Percentiles rank a stretch among this genome's conserved stretches.
Conservation (phyloP, 2,888 invertebrate genomes). For the Agapetus fuscipes region DNA sequence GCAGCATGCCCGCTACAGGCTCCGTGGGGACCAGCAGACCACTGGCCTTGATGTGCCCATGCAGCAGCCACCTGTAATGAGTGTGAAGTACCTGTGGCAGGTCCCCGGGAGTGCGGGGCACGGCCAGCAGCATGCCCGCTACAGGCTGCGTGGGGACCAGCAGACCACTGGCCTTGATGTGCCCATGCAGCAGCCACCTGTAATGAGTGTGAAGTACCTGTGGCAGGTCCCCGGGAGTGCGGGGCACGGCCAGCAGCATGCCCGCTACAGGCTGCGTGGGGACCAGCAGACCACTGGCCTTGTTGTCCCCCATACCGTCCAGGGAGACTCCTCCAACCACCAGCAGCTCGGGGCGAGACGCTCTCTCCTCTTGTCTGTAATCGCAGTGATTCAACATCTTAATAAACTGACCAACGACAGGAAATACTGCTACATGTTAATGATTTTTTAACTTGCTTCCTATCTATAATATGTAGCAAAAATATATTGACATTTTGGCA, state of each 20-base stretch:
- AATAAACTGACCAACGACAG: too few species aligned
- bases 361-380: constrained; percentile 15
- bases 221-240: constrained; percentile 46
- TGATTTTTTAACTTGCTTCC: too few species aligned
- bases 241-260: constrained; percentile 38
- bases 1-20: constrained; percentile 22
- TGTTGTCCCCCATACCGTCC: constrained; percentile 1
- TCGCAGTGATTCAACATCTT: constrained; percentile 1
- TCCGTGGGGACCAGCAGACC: constrained; percentile 12
- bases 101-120: constrained; percentile 48
- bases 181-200: too few species aligned
- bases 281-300: constrained; percentile 5
- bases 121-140: constrained; percentile 30
- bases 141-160: constrained; percentile 12
- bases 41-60: background rate
- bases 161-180: constrained; percentile 2
- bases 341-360: constrained; percentile 13
- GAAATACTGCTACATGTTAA: too few species aligned
- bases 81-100: constrained; percentile 43
- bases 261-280: constrained; percentile 11
- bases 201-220: too few species aligned
- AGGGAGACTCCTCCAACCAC: constrained; percentile 2
- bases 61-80: too few species aligned
- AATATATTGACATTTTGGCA: too few species aligned
- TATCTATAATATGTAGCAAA: too few species aligned